Evolutionary conservation across 2,113 vertebrate species (phyloP), one percentile per base, ranked within the genome.

Genomic region (Elaphurus davidianus): DNA sequence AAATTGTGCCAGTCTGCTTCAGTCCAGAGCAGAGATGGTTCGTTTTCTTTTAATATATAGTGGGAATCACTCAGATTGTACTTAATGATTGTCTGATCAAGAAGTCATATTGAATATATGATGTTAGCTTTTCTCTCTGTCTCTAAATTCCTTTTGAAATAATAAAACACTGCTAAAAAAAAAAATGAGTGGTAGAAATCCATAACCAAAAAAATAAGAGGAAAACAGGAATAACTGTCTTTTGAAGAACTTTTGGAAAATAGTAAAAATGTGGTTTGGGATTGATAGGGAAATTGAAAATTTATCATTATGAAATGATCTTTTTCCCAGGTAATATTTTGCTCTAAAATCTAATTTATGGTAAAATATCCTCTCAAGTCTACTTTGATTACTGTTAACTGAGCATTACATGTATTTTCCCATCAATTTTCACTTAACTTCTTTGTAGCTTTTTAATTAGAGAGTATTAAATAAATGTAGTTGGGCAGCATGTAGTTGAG

Each of bases 1-100:
- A 97, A 87, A 12, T 43, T 52, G 23, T 83, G 97, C 98, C 97
- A 98, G 33, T 10, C 50, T 45, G 36, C 62, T 95, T 95, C 97
- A 95, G 97, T 97, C 87, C 96, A 94, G 88, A 97, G 87, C 54
- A 87, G 25, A 88, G 36, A 97, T 59, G 57, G 9, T 25, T 59
- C 3, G 23, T 59, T 25, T 59, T 59, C 57, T 59, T 59, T 59
- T 59, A 94, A 40, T 50, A 7, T 79, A 86, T 7, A 47, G 7
- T 64, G 10, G 25, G 14, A 84, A 64, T 90, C 60, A 76, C 23
- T 78, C 45, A 57, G 9, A 67, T 79, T 83, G 43, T 74, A 52
- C n/a, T 86, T 92, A 64, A 87, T 92, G 52, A 86, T 85, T 64
- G 74, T 90, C 47, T 43, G 33, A 79, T 59, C 23, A 79, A 43